Base-by-base conservation (phyloP, 1,140 invertebrate genomes). In the Drosophila miranda region DNA sequence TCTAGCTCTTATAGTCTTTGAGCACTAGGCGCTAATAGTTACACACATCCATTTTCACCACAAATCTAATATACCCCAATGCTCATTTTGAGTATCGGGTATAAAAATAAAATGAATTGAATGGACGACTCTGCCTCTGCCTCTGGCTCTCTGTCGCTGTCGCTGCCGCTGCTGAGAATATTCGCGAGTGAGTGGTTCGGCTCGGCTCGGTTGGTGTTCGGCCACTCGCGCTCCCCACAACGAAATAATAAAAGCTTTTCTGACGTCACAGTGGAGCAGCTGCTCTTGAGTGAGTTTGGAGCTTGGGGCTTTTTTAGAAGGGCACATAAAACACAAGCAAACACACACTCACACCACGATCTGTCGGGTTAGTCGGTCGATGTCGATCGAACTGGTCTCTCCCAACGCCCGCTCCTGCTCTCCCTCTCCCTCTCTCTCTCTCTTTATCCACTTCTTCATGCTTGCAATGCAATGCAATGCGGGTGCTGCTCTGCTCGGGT, bases 351-450 rank as follows among this genome's bases (percentile, higher is more conserved):
- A 64, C n/a, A 64, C 9, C 14, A 30, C 23, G n/a, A 42, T 14
- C 62, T 57, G 67, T 51, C 86, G 53, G 80, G 75, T 82, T 79
- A 83, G 70, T 82, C 79, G 80, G 80, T 82, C 79, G 78, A 51
- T 66, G 56, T 8, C 34, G 34, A 38, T 38, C 34, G 11, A 38
- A 38, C 34, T 38, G 11, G 34, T 38, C 63, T 52, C 70, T 49
- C 21, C 34, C 23, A 2, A 1, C 23, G 9, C 26, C 41, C n/a
- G 8, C 16, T 9, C n/a, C 11, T 14, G n/a, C 26, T 44, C 28
- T 21, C 23, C 5, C 5, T 54, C 49, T 53, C 11, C n/a, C 6
- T 45, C 11, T 43, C n/a, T n/a, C n/a, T n/a, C n/a, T n/a, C 26
- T 9, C 11, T 30, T 16, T 42, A 38, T 38, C 34, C 34, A 38